Evolutionary conservation across 2,888 invertebrate species (phyloP).

Genomic region (Hybos culiciformis): DNA sequence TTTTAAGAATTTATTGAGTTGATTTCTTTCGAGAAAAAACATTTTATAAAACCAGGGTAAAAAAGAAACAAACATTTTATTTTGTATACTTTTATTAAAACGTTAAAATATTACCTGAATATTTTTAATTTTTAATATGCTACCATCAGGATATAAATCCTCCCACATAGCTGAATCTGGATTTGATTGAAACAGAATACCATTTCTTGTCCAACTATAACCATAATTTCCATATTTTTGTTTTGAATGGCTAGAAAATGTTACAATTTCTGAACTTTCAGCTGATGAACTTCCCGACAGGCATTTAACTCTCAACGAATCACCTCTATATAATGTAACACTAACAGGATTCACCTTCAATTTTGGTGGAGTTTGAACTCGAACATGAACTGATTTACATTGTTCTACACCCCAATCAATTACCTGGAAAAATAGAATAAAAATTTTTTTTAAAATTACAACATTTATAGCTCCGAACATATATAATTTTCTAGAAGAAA

Average conservation of each 20-base stretch:
- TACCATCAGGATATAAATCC: constrained; percentile 70
- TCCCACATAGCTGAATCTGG: constrained; percentile 72
- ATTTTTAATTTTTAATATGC: constrained; percentile 63
- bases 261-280: too few relatives aligned
- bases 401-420: constrained; percentile 52
- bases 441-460: too few relatives aligned
- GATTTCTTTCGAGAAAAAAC: too few relatives aligned
- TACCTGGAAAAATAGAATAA: constrained; percentile 40
- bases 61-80: too few relatives aligned
- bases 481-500: too few relatives aligned
- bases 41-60: too few relatives aligned
- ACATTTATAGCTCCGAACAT: too few relatives aligned
- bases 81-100: too few relatives aligned
- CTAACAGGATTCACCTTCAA: constrained; percentile 53
- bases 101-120: constrained; percentile 65
- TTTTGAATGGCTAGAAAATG: constrained; percentile 9
- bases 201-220: constrained; percentile 73
- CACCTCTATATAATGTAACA: constrained; percentile 44
- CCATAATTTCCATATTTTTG: constrained; percentile 51
- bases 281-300: constrained; percentile 47
- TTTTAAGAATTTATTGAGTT: too few relatives aligned
- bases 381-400: constrained; percentile 46
- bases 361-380: constrained; percentile 46
- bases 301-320: constrained; percentile 39
- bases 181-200: constrained; percentile 54